These are phyloP conservation scores for Pollachius pollachius DNA, from an alignment of 2,113 vertebrate species.

Conservation along the genomic window DNA sequence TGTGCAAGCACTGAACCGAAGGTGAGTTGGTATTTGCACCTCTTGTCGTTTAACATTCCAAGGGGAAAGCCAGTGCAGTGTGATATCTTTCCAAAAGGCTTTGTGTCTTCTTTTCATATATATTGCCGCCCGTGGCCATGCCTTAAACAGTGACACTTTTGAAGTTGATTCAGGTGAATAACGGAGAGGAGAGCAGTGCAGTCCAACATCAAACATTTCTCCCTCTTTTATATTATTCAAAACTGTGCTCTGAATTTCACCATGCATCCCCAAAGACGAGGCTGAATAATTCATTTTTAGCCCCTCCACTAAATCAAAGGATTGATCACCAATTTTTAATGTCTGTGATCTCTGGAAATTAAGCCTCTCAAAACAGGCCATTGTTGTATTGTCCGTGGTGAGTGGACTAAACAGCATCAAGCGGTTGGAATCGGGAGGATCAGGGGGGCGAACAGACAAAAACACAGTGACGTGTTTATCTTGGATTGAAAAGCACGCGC, in stretches of 20 bases:
- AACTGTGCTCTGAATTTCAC: constrained; percentile 42
- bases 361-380: constrained; percentile 4
- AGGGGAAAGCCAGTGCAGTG: too few species aligned
- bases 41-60: too few species aligned
- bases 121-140: constrained; percentile 4
- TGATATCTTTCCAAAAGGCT: constrained; percentile 15
- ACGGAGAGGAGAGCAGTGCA: constrained; percentile 26
- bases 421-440: background rate
- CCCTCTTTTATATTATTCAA: constrained; percentile 29
- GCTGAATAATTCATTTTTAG: constrained; percentile 49
- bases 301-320: constrained; percentile 38
- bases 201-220: constrained; percentile 41
- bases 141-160: constrained; percentile 22
- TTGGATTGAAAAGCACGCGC: background rate
- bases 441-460: background rate
- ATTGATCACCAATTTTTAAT: constrained; percentile 26
- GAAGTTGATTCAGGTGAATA: constrained; percentile 54
- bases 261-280: constrained; percentile 31
- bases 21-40: too few species aligned
- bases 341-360: constrained; percentile 28
- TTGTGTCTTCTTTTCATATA: constrained; percentile 32
- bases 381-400: constrained; percentile 14
- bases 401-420: background rate
- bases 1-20: too few species aligned
- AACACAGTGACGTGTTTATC: background rate